Base-by-base conservation (phyloP, 2,113 vertebrate species). In the Prunella fulvescens region DNA sequence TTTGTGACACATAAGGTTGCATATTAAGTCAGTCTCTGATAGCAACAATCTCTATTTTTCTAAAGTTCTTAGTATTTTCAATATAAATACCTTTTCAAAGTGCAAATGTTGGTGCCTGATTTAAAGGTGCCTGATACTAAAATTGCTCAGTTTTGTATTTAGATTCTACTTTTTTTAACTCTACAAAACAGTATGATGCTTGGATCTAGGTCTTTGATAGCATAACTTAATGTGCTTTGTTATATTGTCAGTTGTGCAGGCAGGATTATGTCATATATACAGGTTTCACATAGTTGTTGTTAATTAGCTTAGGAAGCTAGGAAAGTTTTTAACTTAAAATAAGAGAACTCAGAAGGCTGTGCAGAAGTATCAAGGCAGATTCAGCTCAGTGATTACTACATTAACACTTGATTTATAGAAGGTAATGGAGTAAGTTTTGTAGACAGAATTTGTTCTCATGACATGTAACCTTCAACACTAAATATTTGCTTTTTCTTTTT, bases 331-430 rank as follows among this genome's bases (percentile, higher is more conserved):
- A 18, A 17, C 39, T 60, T 60, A n/a, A 66, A 93, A n/a, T 37
- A 56, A 45, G 5, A 47, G 7, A 29, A 15, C 37, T 54, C 47
- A 64, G 29, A 69, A 69, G 20, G 24, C 26, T 83, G 40, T 66
- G 20, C 2, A 8, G n/a, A 69, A 39, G 2, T 35, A 24, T 31
- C 20, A 37, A 3, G 0, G 0, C 33, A 67, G 14, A 22, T 81
- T 82, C 18, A 90, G 6, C 20, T 79, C 19, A 60, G 54, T 66
- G 51, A 33, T 74, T 37, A 5, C 9, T 44, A 1, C 8, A 12
- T 37, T 33, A 64, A 19, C 6, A 6, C 18, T 33, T 56, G 33
- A 28, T 23, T 11, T 14, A 6, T 3, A 37, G 29, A 81, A 87
- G 12, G 8, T 39, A 39, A 47, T 10, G 12, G 13, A 39, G 4